Evolutionary conservation across 2,797 vertebrate species (phyloP).

Genomic region (Pelochelys cantorii): DNA sequence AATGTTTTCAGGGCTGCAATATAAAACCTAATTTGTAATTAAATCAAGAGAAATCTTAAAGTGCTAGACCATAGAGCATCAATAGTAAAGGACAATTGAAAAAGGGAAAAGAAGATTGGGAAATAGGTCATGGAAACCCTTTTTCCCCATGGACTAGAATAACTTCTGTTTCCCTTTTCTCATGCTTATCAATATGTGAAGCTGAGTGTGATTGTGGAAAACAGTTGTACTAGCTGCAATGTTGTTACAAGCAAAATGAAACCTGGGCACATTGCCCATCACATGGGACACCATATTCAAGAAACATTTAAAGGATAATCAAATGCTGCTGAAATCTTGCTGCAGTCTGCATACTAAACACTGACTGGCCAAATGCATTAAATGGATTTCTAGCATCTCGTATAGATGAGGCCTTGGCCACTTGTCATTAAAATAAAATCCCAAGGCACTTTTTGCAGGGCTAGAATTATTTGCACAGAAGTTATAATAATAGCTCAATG

Average conservation of each 20-base stretch:
- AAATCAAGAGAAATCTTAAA: background rate
- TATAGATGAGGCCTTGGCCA: background rate
- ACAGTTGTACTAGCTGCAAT: background rate
- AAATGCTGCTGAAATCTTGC: background rate
- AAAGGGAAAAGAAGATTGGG: background rate
- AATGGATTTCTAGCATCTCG: background rate
- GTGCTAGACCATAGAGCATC: background rate
- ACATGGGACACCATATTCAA: background rate
- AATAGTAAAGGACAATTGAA: background rate
- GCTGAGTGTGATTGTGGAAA: background rate
- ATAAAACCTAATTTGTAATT: background rate
- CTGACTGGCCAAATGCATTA: background rate
- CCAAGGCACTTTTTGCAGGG: background rate
- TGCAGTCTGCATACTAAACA: background rate
- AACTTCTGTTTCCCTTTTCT: background rate
- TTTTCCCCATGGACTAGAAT: background rate
- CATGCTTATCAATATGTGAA: conserved; percentile 4
- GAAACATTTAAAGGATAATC: background rate
- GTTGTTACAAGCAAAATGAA: conserved; percentile 17
- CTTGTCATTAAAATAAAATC: background rate
- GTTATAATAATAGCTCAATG: background rate
- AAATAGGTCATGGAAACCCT: background rate
- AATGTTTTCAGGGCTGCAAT: background rate
- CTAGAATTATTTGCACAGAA: background rate
- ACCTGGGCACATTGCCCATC: background rate